phyloP scores from a whole-genome alignment of 2,113 vertebrate species.

The zebrafish (Danio rerio) region GRCz12tu NC_133182.1:20598501-20599000 shows the following conservation, averaged over 20 bases:
- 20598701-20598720: neutral
- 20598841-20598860: neutral
- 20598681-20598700: too few relatives aligned
- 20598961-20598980: neutral
- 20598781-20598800: neutral
- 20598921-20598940: neutral
- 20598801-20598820: neutral
- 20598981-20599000: neutral
- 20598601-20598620: too few relatives aligned
- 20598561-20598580: too few relatives aligned
- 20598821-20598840: neutral
- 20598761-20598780: neutral
- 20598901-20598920: too few relatives aligned
- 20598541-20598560: too few relatives aligned
- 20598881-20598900: neutral
- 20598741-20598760: neutral
- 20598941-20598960: neutral
- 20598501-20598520: too few relatives aligned
- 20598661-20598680: too few relatives aligned
- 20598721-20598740: neutral
- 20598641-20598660: too few relatives aligned
- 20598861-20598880: neutral
- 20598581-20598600: too few relatives aligned
- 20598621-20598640: too few relatives aligned
- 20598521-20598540: too few relatives aligned